A percentile compares a stretch with the other conserved stretches of the same genome.
Conservation (phyloP, 2,113 vertebrate species). For the Microtus richardsoni region DNA sequence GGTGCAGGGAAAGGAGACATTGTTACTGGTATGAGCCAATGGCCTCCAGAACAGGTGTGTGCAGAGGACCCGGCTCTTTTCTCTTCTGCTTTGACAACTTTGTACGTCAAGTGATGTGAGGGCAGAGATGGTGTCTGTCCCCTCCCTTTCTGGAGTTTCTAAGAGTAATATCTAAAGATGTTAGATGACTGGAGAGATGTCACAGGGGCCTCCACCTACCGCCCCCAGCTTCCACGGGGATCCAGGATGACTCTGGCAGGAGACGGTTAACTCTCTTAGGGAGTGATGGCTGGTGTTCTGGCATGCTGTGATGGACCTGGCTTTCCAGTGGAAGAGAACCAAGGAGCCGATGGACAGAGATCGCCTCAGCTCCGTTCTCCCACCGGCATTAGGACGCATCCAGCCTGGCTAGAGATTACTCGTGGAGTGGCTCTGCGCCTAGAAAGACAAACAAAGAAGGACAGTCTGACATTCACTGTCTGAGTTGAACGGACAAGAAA, state of each 20-base stretch:
- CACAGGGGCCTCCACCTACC: background rate
- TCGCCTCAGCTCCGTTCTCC: background rate
- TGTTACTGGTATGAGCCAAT: background rate
- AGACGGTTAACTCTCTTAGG: background rate
- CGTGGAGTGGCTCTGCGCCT: background rate
- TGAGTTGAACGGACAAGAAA: conserved; percentile 5
- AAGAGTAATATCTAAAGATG: background rate
- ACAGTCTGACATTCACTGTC: background rate
- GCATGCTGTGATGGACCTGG: background rate
- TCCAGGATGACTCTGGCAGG: background rate
- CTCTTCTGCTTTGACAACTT: background rate
- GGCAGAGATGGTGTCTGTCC: background rate
- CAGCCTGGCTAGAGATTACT: background rate
- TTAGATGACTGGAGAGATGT: conserved; percentile 36
- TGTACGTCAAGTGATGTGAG: background rate
- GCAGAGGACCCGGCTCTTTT: background rate
- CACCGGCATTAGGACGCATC: background rate
- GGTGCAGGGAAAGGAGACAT: conserved; percentile 21
- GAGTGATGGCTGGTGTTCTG: background rate
- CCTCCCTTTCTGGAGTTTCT: conserved; percentile 2
- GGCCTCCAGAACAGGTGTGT: conserved; percentile 2
- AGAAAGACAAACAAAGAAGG: conserved; percentile 5
- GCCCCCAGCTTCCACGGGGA: background rate
- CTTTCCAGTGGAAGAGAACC: background rate
- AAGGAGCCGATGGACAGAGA: background rate